Evolutionary conservation across 35 echinoderm and acorn worm genomes (phyloP).

Genomic region (Hemicentrotus pulcherrimus): DNA sequence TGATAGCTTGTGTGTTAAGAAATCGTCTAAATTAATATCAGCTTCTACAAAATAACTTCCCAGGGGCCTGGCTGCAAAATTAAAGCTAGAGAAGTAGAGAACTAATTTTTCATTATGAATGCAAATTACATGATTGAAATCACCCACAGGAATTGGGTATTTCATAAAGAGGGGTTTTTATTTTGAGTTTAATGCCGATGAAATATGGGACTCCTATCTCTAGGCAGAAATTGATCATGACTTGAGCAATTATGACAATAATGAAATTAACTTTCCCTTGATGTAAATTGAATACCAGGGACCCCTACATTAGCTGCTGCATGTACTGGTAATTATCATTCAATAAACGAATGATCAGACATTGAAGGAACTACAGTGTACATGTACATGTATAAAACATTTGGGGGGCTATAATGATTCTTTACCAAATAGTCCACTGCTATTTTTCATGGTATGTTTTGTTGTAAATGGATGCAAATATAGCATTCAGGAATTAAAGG

Average conservation of each 20-base stretch:
- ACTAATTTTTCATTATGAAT: neutral
- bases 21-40: neutral
- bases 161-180: neutral
- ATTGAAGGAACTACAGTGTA: too few relatives aligned
- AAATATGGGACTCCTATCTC: neutral
- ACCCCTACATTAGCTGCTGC: neutral
- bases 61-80: neutral
- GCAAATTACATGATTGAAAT: neutral
- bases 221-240: neutral
- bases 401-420: too few relatives aligned
- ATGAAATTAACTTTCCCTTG: neutral
- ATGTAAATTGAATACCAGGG: neutral
- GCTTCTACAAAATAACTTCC: neutral
- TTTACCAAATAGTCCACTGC: too few relatives aligned
- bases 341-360: too few relatives aligned
- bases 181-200: neutral
- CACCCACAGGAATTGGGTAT: neutral
- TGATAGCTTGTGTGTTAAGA: neutral
- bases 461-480: too few relatives aligned
- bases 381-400: too few relatives aligned
- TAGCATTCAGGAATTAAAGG: too few relatives aligned
- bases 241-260: neutral
- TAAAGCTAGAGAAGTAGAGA: neutral
- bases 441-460: too few relatives aligned
- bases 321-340: too few relatives aligned